These are phyloP conservation scores for Odontocolon sp. DNA, from an alignment of 2,888 invertebrate genomes.

Conservation along the genomic window DNA sequence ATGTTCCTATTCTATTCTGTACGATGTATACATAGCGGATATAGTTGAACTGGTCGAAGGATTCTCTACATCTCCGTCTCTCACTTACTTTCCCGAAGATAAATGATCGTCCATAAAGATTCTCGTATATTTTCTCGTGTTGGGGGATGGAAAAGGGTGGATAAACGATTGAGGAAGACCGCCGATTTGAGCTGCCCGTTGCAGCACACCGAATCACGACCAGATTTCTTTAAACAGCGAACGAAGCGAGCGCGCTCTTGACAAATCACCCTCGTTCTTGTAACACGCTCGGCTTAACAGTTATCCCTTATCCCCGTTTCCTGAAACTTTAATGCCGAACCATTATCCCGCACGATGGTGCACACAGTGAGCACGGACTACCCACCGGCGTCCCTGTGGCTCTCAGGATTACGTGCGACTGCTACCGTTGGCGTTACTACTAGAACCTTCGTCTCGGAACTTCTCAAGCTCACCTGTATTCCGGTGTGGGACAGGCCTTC, in stretches of 20 bases:
- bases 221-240: constrained; percentile 49
- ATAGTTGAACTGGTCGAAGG: not conserved
- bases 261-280: constrained; percentile 46
- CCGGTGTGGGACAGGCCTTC: constrained; percentile 90
- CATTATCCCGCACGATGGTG: constrained; percentile 59
- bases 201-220: constrained; percentile 36
- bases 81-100: not conserved
- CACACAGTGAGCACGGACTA: constrained; percentile 3
- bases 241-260: constrained; percentile 7
- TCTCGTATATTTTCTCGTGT: constrained; percentile 33
- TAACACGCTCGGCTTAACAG: constrained; percentile 41
- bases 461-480: constrained; percentile 85
- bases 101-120: constrained; percentile 33
- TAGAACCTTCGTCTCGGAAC: not conserved
- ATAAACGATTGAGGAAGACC: not conserved
- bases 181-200: not conserved
- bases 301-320: constrained; percentile 52
- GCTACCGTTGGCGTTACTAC: not conserved
- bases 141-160: too few species aligned
- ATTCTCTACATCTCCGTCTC: not conserved
- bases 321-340: constrained; percentile 66
- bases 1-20: constrained; percentile 19
- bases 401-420: constrained; percentile 37
- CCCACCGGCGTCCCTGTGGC: constrained; percentile 10
- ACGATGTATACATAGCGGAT: not conserved